These are phyloP conservation scores for Harpegnathos saltator DNA, from an alignment of 1,140 invertebrate species.

Conservation along the genomic window DNA sequence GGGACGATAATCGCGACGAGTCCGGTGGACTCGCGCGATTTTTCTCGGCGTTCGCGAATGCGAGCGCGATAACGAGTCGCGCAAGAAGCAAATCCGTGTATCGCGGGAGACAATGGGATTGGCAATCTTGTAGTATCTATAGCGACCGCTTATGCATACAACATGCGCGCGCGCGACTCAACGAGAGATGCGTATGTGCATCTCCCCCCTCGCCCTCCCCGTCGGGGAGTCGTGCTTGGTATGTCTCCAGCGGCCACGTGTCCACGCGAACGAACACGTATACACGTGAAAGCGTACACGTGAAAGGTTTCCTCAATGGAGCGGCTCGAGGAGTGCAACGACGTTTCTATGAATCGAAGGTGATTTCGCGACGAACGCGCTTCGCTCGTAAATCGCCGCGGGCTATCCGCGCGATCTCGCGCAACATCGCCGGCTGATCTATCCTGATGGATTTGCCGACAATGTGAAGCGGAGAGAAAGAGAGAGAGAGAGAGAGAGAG, in stretches of 20 bases:
- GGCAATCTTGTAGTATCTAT: conserved; percentile 2
- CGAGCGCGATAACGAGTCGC: conserved; percentile 1
- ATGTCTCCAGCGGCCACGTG: conserved; percentile 57
- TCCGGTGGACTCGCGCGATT: too few species aligned
- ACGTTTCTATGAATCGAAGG: conserved; percentile 52
- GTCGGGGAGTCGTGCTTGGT: conserved; percentile 48
- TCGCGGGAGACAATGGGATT: conserved; percentile 23
- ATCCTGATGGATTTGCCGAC: not conserved
- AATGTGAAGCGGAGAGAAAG: not conserved
- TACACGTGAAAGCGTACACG: conserved; percentile 59
- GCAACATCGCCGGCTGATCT: not conserved
- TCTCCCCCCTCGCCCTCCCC: too few species aligned
- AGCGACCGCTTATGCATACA: conserved; percentile 1
- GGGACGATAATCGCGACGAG: too few species aligned
- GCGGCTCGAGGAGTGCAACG: not conserved
- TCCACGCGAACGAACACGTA: conserved; percentile 61
- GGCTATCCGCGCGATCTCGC: not conserved
- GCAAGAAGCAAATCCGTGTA: conserved; percentile 43
- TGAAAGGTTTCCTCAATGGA: conserved; percentile 65
- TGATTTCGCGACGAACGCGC: not conserved
- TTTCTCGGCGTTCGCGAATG: not conserved
- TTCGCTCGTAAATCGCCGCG: not conserved
- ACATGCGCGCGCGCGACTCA: not conserved
- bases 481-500: too few species aligned
- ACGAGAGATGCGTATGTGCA: conserved; percentile 44